Evolutionary conservation across 2,113 vertebrate species (phyloP).

Genomic region (Petroica traversi): DNA sequence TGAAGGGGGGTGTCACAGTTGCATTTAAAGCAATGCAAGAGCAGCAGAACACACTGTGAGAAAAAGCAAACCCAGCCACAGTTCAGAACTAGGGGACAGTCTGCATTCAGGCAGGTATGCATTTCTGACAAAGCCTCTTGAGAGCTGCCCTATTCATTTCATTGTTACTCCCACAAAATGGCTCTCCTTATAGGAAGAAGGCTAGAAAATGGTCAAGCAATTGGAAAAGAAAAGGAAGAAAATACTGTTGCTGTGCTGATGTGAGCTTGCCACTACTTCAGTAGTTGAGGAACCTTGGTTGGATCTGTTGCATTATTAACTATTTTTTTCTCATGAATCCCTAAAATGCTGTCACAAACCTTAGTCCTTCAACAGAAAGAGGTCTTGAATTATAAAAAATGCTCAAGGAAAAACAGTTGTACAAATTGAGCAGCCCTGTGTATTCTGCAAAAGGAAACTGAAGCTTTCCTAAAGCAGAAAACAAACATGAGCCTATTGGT

Average conservation of each 20-base stretch:
- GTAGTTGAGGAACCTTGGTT: not conserved
- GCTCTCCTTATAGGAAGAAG: not conserved
- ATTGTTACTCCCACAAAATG: not conserved
- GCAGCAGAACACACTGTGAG: rapidly evolving
- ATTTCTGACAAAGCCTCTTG: not conserved
- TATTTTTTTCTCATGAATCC: not conserved
- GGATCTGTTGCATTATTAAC: not conserved
- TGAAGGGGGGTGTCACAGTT: not conserved
- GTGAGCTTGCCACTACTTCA: not conserved
- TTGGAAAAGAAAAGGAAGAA: not conserved
- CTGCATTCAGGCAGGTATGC: not conserved
- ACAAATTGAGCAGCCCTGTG: not conserved
- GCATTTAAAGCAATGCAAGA: rapidly evolving
- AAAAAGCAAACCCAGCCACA: not conserved
- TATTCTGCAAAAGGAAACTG: not conserved
- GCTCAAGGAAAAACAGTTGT: not conserved
- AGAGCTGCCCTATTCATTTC: not conserved
- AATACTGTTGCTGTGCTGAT: not conserved
- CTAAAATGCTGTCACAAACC: not conserved
- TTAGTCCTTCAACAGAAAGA: not conserved
- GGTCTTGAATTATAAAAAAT: not conserved
- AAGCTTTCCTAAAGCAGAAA: not conserved
- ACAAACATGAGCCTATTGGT: not conserved
- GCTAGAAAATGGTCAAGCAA: not conserved
- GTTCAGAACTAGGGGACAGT: not conserved